Base-by-base conservation (phyloP, 2,888 invertebrate genomes). In the Hanleya hanleyi region DNA sequence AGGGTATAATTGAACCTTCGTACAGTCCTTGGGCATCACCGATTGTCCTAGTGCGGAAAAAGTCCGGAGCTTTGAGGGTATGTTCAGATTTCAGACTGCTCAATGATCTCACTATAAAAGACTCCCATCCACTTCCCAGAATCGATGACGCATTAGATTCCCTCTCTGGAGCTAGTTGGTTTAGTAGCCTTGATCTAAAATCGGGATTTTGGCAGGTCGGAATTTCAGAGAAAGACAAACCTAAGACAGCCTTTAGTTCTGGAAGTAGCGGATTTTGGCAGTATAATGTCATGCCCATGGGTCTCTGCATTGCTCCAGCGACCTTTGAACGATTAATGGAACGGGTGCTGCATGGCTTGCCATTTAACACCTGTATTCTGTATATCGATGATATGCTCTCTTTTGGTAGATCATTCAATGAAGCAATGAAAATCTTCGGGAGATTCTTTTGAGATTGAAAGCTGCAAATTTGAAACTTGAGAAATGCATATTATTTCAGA, bases 1-100 rank as follows among this genome's bases (percentile, higher is more conserved):
- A 29, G 18, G 74, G 75, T 26, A 69, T 80, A 7, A 80, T 81
- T 26, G 74, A 80, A 32, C 75, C 73, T n/a, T 74, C 75, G 15
- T 49, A 61, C 12, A 74, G 73, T 67, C 67, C 77, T 18, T 80
- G 78, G 80, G 32, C 67, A 47, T 70, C 69, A 3, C 74, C 76
- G 0, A 69, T 78, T 12, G 79, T 79, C 22, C 37, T 74, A 12
- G 74, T 77, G 5, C 50, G 36, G 22, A 80, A n/a, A n/a, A 76
- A 72, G 51, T 73, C 77, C 70, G 75, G 75, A 18, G 15, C 37
- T 33, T 29, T 37, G 36, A 18, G 68, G n/a, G n/a, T 57, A 9
- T 57, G 57, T 57, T 7, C 29, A 26, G 57, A 57, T 26, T 57
- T 26, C 57, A 18, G 57, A 26, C 12, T 18, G 9, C 57, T 57